Percentiles rank a stretch among this genome's conserved stretches.
Evolutionary conservation across 2,113 vertebrate genomes (phyloP).

Genomic region (Solenodon paradoxus): DNA sequence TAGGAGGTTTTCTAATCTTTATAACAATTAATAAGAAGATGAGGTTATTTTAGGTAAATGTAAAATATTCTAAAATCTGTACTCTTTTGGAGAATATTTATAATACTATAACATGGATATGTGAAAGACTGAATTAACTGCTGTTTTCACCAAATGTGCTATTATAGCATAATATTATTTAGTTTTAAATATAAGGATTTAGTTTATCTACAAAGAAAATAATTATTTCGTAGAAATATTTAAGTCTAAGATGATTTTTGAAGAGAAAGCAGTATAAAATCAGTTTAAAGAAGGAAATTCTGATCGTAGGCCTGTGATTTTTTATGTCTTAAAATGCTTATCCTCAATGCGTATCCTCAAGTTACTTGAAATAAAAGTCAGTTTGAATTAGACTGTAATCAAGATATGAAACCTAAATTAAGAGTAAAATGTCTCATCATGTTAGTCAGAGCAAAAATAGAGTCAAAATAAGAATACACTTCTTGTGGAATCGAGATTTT

Average conservation of each 20-base stretch:
- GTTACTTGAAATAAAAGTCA: not conserved
- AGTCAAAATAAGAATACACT: not conserved
- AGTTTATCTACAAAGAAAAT: not conserved
- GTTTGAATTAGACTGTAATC: not conserved
- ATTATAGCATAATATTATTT: not conserved
- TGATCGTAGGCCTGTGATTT: not conserved
- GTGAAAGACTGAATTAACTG: not conserved
- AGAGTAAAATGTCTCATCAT: not conserved
- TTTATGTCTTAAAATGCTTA: not conserved
- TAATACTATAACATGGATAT: not conserved
- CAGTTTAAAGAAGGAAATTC: not conserved
- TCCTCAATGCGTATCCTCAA: not conserved
- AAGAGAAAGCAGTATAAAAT: not conserved
- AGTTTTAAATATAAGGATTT: not conserved
- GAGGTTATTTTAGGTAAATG: not conserved
- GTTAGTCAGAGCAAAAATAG: not conserved
- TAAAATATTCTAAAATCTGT: not conserved
- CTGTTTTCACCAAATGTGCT: not conserved
- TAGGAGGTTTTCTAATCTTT: not conserved
- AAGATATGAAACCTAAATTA: not conserved
- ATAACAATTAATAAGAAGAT: not conserved
- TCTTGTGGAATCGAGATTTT: not conserved
- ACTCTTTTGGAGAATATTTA: not conserved
- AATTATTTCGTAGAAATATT: not conserved
- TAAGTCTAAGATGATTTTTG: not conserved